phyloP scores from a whole-genome alignment of 2,797 vertebrate species.

The Aplochiton taeniatus region DNA sequence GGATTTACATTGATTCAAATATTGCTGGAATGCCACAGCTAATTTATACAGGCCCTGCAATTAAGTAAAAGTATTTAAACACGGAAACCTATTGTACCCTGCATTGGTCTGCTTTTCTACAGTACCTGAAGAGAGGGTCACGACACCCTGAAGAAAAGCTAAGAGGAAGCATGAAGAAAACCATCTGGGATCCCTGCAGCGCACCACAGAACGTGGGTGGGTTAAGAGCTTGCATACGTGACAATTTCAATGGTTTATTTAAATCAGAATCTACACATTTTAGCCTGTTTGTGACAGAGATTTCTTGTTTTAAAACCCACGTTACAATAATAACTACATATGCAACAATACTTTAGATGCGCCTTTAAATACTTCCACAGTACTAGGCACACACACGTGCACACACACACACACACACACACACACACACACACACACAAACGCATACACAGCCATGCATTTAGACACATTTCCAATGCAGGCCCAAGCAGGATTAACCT shows the following conservation, averaged over 20 bases:
- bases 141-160: constrained; percentile 48
- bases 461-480: too few species aligned
- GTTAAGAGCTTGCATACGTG: background rate
- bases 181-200: constrained; percentile 63
- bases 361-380: too few species aligned
- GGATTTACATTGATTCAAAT: too few species aligned
- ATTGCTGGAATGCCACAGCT: too few species aligned
- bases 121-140: constrained; percentile 41
- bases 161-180: constrained; percentile 52
- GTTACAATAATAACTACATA: too few species aligned
- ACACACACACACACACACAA: constrained; percentile 13
- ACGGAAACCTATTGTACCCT: too few species aligned
- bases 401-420: constrained; percentile 18
- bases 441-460: constrained; percentile 19
- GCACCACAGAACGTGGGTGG: constrained; percentile 46
- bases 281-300: background rate
- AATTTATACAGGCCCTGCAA: too few species aligned
- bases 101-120: background rate
- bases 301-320: too few species aligned
- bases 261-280: too few species aligned
- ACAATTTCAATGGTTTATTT: too few species aligned
- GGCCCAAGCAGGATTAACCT: too few species aligned
- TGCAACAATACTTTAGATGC: background rate
- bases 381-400: background rate
- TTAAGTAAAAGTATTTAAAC: too few species aligned